These are phyloP conservation scores for Aethina tumida DNA, from an alignment of 1,140 invertebrate genomes.

Conservation along the genomic window DNA sequence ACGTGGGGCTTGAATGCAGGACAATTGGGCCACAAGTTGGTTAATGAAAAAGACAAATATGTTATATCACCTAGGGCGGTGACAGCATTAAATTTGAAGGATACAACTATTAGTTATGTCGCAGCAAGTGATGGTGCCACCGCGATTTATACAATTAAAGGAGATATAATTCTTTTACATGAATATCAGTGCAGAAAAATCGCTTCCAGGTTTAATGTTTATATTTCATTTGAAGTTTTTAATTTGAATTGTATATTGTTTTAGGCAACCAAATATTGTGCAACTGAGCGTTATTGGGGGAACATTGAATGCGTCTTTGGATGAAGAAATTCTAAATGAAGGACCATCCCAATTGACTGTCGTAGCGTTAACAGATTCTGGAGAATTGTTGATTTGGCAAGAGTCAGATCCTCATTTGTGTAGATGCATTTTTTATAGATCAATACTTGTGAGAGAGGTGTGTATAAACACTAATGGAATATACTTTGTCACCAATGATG, in stretches of 20 bases:
- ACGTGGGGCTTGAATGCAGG: slow-evolving; percentile 66
- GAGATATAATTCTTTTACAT: slow-evolving; percentile 60
- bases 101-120: slow-evolving; percentile 34
- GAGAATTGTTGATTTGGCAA: slow-evolving; percentile 57
- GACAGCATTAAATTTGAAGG: slow-evolving; percentile 15
- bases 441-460: slow-evolving; percentile 46
- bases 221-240: slow-evolving; percentile 25
- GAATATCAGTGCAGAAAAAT: slow-evolving; percentile 61
- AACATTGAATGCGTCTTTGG: slow-evolving; percentile 38
- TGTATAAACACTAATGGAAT: slow-evolving; percentile 45
- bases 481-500: slow-evolving; percentile 51
- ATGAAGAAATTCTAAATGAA: slow-evolving; percentile 35
- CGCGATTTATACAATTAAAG: slow-evolving; percentile 50
- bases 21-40: slow-evolving; percentile 53
- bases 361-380: slow-evolving; percentile 46
- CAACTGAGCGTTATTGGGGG: slow-evolving; percentile 44
- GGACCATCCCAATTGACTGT: slow-evolving; percentile 43
- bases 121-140: slow-evolving; percentile 57
- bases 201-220: slow-evolving; percentile 45
- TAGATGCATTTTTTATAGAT: slow-evolving; percentile 51
- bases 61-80: slow-evolving; percentile 25
- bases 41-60: slow-evolving; percentile 31
- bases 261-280: slow-evolving; percentile 38
- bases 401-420: slow-evolving; percentile 48
- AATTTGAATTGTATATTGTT: slow-evolving; percentile 8